These are phyloP conservation scores for Saguinus midas DNA, from an alignment of 2,113 vertebrate genomes.

Conservation along the genomic window DNA sequence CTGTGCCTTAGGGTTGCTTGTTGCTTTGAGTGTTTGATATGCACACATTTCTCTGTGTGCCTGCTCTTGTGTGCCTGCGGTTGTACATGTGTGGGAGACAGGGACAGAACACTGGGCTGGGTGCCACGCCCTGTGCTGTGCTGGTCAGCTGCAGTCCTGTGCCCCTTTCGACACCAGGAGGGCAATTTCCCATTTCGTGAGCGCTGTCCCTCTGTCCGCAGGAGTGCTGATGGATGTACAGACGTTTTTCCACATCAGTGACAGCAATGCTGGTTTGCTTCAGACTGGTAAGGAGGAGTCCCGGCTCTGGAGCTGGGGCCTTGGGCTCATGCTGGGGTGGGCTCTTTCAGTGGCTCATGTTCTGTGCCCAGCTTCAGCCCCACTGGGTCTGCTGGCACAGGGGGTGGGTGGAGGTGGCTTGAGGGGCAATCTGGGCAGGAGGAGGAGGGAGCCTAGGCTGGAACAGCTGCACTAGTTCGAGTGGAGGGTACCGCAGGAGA, in stretches of 20 bases:
- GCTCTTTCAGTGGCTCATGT: neutral
- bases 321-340: no score
- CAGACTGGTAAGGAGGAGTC: slow-evolving; percentile 91
- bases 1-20: neutral
- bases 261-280: slow-evolving; percentile 92
- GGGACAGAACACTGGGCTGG: neutral
- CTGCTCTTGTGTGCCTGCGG: neutral
- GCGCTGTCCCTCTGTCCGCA: slow-evolving; percentile 68
- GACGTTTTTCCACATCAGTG: slow-evolving; percentile 89
- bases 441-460: neutral
- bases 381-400: neutral
- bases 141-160: neutral
- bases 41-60: neutral
- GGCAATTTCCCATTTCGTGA: neutral
- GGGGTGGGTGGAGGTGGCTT: neutral
- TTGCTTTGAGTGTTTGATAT: neutral
- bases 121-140: neutral
- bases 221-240: slow-evolving; percentile 94
- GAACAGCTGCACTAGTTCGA: fast-evolving
- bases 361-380: neutral
- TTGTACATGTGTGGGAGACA: neutral
- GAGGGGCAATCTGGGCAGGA: neutral
- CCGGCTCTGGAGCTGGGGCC: neutral
- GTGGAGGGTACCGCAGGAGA: fast-evolving
- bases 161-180: neutral